Conservation (phyloP, 2,888 invertebrate species). For the Micoletzkya japonica region DNA sequence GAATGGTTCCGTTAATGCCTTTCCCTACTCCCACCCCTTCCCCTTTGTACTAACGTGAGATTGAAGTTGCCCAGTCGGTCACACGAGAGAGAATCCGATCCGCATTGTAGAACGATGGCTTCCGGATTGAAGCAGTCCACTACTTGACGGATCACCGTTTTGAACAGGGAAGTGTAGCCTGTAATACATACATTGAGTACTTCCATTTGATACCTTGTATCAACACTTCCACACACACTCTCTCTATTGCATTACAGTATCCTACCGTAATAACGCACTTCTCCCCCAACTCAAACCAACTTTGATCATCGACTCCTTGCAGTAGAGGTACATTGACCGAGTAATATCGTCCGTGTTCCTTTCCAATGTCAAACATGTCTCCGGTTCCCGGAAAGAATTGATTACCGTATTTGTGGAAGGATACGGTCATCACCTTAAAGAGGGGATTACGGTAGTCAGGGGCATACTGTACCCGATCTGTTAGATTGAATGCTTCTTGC, state of each 20-base stretch:
- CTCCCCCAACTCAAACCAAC: conserved; percentile 53
- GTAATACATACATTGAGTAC: conserved; percentile 67
- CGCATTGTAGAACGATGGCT: conserved; percentile 91
- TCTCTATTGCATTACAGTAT: no score
- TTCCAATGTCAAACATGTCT: conserved; percentile 88
- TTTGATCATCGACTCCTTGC: conserved; percentile 89
- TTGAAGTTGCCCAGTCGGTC: conserved; percentile 95
- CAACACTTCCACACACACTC: no score
- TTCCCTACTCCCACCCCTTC: neutral
- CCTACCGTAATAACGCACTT: neutral
- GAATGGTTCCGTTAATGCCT: neutral
- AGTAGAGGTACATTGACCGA: conserved; percentile 96
- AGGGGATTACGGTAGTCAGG: conserved; percentile 71
- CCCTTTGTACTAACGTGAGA: conserved; percentile 66
- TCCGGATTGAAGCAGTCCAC: conserved; percentile 95
- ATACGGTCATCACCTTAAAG: conserved; percentile 93
- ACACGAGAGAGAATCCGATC: conserved; percentile 93
- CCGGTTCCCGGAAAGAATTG: conserved; percentile 98
- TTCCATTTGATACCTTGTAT: no score
- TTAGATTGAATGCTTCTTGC: conserved; percentile 62
- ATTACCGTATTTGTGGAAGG: conserved; percentile 91
- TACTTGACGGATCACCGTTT: conserved; percentile 83
- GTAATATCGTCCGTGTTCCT: conserved; percentile 73
- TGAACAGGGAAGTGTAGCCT: conserved; percentile 76
- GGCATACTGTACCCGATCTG: conserved; percentile 52